Evolutionary conservation across 2,888 invertebrate species (phyloP).

Genomic region (Stenolophus ochropezus): DNA sequence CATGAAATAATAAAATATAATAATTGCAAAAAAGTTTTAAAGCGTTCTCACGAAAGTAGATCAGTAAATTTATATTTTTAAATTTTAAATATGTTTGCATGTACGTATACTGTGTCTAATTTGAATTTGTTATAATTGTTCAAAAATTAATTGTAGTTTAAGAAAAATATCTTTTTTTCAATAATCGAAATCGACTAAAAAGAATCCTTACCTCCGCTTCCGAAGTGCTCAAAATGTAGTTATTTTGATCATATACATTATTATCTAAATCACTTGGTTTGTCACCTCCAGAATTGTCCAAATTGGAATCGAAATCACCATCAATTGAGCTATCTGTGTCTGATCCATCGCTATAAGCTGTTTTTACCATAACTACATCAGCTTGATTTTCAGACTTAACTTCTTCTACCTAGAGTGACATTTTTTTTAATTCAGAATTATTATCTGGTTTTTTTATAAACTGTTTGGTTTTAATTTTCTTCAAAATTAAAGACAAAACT

Average conservation of each 20-base stretch:
- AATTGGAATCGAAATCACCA: constrained; percentile 43
- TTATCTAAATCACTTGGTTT: constrained; percentile 13
- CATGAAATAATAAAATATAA: too few relatives aligned
- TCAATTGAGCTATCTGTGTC: constrained; percentile 49
- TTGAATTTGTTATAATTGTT: too few relatives aligned
- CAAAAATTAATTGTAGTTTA: neutral
- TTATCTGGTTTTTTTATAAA: neutral
- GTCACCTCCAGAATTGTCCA: constrained; percentile 13
- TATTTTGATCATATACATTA: constrained; percentile 31
- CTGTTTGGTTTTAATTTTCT: neutral
- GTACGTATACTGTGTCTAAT: too few relatives aligned
- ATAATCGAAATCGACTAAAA: neutral
- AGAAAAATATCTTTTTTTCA: too few relatives aligned
- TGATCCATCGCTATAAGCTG: constrained; percentile 38
- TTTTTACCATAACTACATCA: constrained; percentile 34
- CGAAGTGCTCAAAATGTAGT: constrained; percentile 1
- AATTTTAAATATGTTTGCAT: too few relatives aligned
- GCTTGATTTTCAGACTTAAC: constrained; percentile 45
- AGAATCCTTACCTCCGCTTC: constrained; percentile 33
- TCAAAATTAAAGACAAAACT: neutral
- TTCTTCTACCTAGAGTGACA: constrained; percentile 35
- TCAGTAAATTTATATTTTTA: too few relatives aligned
- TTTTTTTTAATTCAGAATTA: neutral
- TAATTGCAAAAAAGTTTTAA: too few relatives aligned
- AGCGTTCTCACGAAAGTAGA: too few relatives aligned